phyloP scores from a whole-genome alignment of 2,888 invertebrate genomes.

The Macrophya alboannulata region DNA sequence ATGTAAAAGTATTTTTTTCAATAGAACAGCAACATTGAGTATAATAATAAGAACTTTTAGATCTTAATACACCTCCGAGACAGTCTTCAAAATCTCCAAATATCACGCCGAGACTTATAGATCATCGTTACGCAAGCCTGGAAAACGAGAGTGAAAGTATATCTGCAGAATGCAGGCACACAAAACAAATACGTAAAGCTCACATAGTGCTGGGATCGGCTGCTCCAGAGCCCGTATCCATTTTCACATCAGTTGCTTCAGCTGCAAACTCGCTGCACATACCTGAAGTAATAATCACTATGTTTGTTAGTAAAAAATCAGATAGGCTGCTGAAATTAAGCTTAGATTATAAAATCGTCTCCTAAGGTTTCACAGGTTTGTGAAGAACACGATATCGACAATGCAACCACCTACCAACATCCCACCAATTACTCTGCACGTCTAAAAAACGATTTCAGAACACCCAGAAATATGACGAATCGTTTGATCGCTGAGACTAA shows the following conservation, averaged over 20 bases:
- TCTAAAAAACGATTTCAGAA: slow-evolving; percentile 60
- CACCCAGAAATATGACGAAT: slow-evolving; percentile 43
- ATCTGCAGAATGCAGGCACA: slow-evolving; percentile 21
- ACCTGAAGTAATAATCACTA: slow-evolving; percentile 37
- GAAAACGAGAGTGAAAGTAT: slow-evolving; percentile 5
- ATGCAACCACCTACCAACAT: slow-evolving; percentile 55
- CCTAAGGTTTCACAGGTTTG: neutral
- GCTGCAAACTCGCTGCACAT: slow-evolving; percentile 20
- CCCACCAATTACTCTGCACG: slow-evolving; percentile 62
- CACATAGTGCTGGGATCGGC: neutral
- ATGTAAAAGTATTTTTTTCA: neutral
- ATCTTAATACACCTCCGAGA: slow-evolving; percentile 20
- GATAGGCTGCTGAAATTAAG: neutral
- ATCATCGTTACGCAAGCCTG: neutral
- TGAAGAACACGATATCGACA: slow-evolving; percentile 49
- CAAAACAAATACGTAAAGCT: slow-evolving; percentile 30
- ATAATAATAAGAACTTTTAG: neutral
- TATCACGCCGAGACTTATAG: neutral
- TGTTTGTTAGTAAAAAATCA: neutral
- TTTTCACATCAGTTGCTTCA: neutral
- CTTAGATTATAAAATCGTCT: neutral
- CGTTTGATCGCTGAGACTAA: slow-evolving; percentile 26
- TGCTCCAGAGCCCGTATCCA: slow-evolving; percentile 7
- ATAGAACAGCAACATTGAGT: neutral
- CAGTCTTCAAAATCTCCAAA: slow-evolving; percentile 26